Base-by-base conservation (phyloP, 2,797 vertebrate genomes). In the Pangasius macronema region DNA sequence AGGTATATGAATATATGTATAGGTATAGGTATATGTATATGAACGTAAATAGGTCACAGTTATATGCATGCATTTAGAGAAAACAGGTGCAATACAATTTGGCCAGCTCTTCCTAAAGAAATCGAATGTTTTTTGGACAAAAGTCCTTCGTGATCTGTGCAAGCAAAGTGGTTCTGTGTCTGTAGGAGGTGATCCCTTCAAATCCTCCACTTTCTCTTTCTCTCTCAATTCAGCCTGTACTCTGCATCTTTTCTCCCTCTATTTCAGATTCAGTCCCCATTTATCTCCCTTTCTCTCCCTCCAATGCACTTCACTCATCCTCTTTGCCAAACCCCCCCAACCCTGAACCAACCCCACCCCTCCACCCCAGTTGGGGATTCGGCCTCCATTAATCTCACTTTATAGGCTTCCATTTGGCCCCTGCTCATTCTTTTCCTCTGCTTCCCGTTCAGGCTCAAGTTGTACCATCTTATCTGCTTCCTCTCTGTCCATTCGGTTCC, bases 201-300 rank as follows among this genome's bases (percentile, higher is more conserved):
- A 49, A 39, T 49, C 13, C 39, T 20, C 57, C 42, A 33, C 75
- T 36, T 13, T n/a, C 70, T 30, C 36, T 42, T 30, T 42, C 20
- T 73, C 22, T 42, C n/a, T 61, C 72, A 22, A 20, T 65, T 63
- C 59, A 16, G 39, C 72, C 10, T 42, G 46, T 70, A 24, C 22
- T 75, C 55, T 49, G 14, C 55, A 42, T 22, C 46, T n/a, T 14
- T 33, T 77, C 36, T 63, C 24, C 13, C 84, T 46, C 84, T 85
- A 4, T 68, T 80, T 80, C 22, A 33, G 20, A 55, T 85, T 55
- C 13, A 53, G 20, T 11, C 42, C 30, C 27, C 4, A 63, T 80
- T 76, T 80, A 53, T 65, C 42, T 67, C 46, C 55, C 24, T 81
- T 55, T 67, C 76, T 86, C 11, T 51, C 20, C 59, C 30, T 86